Evolutionary conservation across 2,888 invertebrate species (phyloP), one percentile per base, ranked within the genome.

Genomic region (Mamestra brassicae): DNA sequence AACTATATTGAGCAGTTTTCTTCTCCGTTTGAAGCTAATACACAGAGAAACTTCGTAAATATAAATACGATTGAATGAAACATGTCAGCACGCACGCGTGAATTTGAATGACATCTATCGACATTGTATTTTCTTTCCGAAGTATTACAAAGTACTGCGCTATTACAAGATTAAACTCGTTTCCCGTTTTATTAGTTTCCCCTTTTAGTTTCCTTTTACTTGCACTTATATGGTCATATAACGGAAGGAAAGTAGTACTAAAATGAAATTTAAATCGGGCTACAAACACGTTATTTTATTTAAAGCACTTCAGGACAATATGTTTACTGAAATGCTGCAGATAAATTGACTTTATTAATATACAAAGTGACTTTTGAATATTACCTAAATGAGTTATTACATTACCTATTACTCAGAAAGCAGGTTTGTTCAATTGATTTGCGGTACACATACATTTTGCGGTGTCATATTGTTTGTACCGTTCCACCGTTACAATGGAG

Each of bases 101-200:
- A 57, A 65, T 84, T 71, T 71, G 67, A 71, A 84, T 76, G 67
- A 64, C 63, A 64, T 71, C 58, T 36, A 54, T 58, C n/a, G 50
- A 71, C 34, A 80, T 71, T 84, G 64, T 84, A 71, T 61, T 70
- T 72, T 68, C 63, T 61, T 68, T 61, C 36, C 17, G 36, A 61
- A 60, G 42, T 61, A 45, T 42, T 38, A 80, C 80, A 74, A 74
- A 70, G 52, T 54, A 58, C 26, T 47, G 45, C 50, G 36, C 64
- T 68, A 26, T 79, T 80, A 68, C 26, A 80, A 58, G 45, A 70
- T 80, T 66, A 64, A 67, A 67, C 66, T 60, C 66, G 26, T 80
- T 74, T 60, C 52, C 52, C 61, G 10, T 73, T 68, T 65, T 73
- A 74, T 70, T 74, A 36, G 55, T 60, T 71, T 38, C 26, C 34